Evolutionary conservation across 2,888 invertebrate genomes (phyloP), one percentile per base, ranked within the genome.

Genomic region (Achlya flavicornis): DNA sequence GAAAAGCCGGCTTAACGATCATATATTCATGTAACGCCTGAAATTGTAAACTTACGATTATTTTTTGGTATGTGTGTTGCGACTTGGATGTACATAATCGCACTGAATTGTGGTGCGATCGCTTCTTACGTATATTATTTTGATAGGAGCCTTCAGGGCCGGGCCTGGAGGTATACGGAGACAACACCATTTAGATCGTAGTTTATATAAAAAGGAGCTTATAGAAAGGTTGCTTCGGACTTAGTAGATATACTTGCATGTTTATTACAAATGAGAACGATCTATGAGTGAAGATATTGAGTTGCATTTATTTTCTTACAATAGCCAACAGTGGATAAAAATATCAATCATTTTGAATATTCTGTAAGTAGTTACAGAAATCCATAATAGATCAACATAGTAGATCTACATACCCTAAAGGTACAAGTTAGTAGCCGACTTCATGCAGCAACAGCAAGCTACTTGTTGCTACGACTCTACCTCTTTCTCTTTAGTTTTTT

Each of bases 201-300:
- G 79, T 76, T 77, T 71, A 71, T 72, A 75, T 53, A 68, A 78
- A 77, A 81, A 83, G 83, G 85, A 86, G 84, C 87, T 86, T 86
- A 85, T 68, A 58, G 41, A 19, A 60, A 41, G 16, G 11, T 60
- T 59, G 41, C 41, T 16, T 41, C 10, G 6, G 12, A 53, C 5
- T 16, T 53, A 53, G n/a, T 53, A 53, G 48, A 53, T 8, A 8
- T n/a, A 48, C 16, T 6, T 53, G 6, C 48, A 19, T 53, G 48
- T 16, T 53, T 19, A 19, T 53, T 53, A 53, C 48, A 19, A 53
- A 53, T 53, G 10, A 16, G 16, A 46, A 46, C 11, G 8, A 46
- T 11, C 46, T 46, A 10, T 41, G 41, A 41, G 6, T 12, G 3
- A 12, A 46, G 12, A 14, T 46, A 53, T 53, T 53, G 16, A 19